Evolutionary conservation across 92 coral and sea anemone genomes (phyloP), one percentile per base, ranked within the genome.

Genomic region (Virgularia gustaviana): DNA sequence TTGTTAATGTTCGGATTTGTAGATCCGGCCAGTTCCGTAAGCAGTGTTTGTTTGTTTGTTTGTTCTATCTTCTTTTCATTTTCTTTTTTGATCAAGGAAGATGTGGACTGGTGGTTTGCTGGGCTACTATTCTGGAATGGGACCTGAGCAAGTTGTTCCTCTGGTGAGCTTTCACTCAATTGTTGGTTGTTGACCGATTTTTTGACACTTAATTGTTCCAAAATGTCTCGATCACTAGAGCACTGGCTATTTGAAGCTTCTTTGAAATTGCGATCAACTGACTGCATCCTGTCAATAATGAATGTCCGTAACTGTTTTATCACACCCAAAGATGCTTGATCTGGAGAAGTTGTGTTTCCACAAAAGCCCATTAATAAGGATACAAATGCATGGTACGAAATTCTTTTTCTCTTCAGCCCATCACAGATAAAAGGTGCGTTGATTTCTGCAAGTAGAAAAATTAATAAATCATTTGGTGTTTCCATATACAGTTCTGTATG

Each of bases 391-490:
- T 70, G 44, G 51, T 70, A 70, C 0, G 49, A 39, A 71, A 71
- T 25, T 30, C 32, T 52, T 53, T 49, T 71, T 53, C 77, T 71
- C 36, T 54, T 71, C 56, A 71, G 13, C 18, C 77, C 77, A 52
- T 71, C 65, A 54, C 62, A 53, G 47, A 71, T 65, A 70, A 70
- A 70, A n/a, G n/a, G n/a, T n/a, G n/a, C n/a, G n/a, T n/a, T n/a
- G n/a, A n/a, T n/a, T n/a, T n/a, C n/a, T n/a, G n/a, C n/a, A n/a
- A n/a, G n/a, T n/a, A n/a, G n/a, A n/a, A n/a, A n/a, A n/a, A n/a
- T n/a, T n/a, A n/a, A n/a, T n/a, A n/a, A n/a, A n/a, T n/a, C n/a
- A n/a, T n/a, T n/a, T n/a, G n/a, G n/a, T n/a, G n/a, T n/a, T n/a
- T n/a, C n/a, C n/a, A n/a, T n/a, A n/a, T n/a, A n/a, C n/a, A n/a